A percentile compares a stretch with the other conserved stretches of the same genome.
phyloP scores from a whole-genome alignment of 2,797 vertebrate genomes.

The Falco naumanni region DNA sequence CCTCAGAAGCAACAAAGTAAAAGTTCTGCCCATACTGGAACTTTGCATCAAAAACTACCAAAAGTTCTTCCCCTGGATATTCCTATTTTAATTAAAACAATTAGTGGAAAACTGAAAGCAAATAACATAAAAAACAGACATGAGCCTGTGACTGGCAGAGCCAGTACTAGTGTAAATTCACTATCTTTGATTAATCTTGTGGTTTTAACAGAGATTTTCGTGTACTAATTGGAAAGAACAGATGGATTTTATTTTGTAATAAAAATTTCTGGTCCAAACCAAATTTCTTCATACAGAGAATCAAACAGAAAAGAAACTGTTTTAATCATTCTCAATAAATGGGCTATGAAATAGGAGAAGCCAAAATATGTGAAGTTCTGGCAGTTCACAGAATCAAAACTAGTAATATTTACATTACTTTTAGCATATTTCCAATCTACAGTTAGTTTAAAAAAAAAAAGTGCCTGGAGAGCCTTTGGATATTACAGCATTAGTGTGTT shows the following conservation, averaged over 20 bases:
- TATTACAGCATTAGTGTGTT: neutral
- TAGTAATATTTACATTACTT: neutral
- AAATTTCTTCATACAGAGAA: neutral
- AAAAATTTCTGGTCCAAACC: neutral
- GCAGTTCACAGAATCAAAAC: neutral
- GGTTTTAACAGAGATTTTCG: neutral
- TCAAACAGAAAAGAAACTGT: neutral
- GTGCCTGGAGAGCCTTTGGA: neutral
- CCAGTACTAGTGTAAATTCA: neutral
- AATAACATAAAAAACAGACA: neutral
- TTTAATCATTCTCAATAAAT: neutral
- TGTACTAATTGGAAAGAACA: neutral
- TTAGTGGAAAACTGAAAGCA: neutral
- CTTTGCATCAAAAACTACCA: constrained; percentile 88
- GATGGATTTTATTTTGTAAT: neutral
- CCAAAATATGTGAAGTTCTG: neutral
- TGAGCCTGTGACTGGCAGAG: neutral
- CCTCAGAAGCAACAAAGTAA: constrained; percentile 88
- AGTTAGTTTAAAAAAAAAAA: neutral
- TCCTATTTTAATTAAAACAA: constrained; percentile 77
- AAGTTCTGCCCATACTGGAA: constrained; percentile 87
- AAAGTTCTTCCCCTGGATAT: constrained; percentile 89
- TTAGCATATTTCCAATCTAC: neutral
- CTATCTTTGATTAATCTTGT: neutral
- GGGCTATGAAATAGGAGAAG: neutral